Percentiles rank a stretch among this genome's conserved stretches.
Evolutionary conservation across 2,888 invertebrate genomes (phyloP).

Genomic region (Apoderus coryli): DNA sequence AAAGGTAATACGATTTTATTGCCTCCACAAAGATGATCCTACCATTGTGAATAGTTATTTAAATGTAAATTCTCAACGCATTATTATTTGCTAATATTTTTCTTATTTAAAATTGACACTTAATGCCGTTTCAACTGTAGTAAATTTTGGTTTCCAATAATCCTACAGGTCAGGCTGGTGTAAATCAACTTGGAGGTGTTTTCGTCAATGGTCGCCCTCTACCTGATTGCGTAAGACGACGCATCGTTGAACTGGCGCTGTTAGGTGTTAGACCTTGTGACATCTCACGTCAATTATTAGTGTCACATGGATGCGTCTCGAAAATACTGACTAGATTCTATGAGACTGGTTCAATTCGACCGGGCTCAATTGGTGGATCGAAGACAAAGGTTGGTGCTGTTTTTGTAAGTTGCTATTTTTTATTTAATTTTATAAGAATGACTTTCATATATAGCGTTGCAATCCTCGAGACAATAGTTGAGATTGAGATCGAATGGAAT

Average conservation of each 20-base stretch:
- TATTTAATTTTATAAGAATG: no score
- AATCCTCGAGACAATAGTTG: no score
- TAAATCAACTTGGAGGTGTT: conserved; percentile 93
- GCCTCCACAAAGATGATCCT: no score
- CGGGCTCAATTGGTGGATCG: conserved; percentile 88
- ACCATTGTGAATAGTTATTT: no score
- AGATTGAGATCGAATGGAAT: no score
- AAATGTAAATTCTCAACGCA: no score
- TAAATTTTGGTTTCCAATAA: no score
- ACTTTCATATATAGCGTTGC: no score
- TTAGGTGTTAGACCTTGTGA: conserved; percentile 93
- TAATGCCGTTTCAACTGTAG: no score
- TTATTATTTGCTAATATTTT: no score
- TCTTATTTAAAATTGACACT: no score
- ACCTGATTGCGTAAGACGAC: conserved; percentile 82
- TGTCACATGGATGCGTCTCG: conserved; percentile 94
- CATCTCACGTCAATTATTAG: conserved; percentile 87
- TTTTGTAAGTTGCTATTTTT: conserved; percentile 2
- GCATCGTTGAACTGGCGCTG: conserved; percentile 88
- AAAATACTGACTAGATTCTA: conserved; percentile 94
- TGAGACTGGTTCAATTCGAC: conserved; percentile 91
- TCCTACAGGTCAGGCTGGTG: conserved; percentile 94
- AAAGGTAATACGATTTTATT: no score
- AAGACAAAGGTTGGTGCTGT: conserved; percentile 70
- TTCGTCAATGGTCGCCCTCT: conserved; percentile 96